A percentile compares a stretch with the other conserved stretches of the same genome.
phyloP scores from a whole-genome alignment of 2,888 invertebrate species.

The Caenorhabditis doughertyi region DNA sequence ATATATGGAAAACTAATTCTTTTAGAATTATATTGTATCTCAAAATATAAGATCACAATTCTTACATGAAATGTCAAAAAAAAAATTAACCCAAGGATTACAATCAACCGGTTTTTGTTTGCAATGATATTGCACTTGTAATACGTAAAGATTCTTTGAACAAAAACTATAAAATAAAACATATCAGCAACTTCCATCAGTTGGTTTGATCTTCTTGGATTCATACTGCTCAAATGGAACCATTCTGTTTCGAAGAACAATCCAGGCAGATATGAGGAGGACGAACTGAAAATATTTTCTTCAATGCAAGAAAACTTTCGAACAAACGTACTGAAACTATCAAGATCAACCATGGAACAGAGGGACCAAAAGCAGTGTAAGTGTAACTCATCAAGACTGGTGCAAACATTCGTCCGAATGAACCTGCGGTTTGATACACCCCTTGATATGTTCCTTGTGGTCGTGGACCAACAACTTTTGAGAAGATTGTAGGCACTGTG shows the following conservation, averaged over 20 bases:
- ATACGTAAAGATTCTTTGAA: no score
- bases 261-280: conserved; percentile 38
- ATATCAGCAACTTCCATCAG: background rate
- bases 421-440: conserved; percentile 69
- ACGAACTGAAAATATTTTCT: conserved; percentile 34
- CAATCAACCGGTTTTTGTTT: conserved; percentile 50
- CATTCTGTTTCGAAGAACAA: conserved; percentile 50
- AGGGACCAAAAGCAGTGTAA: conserved; percentile 54
- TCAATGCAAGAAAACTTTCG: no score
- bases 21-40: conserved; percentile 21
- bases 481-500: conserved; percentile 65
- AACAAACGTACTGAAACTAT: conserved; percentile 40
- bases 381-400: conserved; percentile 59
- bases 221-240: conserved; percentile 57
- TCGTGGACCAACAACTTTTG: conserved; percentile 67
- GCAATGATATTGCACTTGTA: conserved; percentile 36
- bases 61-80: no score
- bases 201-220: conserved; percentile 17
- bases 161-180: conserved; percentile 27
- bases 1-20: conserved; percentile 8
- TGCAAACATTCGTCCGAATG: conserved; percentile 57
- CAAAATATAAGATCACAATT: no score
- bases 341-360: conserved; percentile 54
- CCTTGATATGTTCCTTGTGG: conserved; percentile 71
- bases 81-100: conserved; percentile 4